phyloP scores from a whole-genome alignment of 2,797 vertebrate genomes.

The Heterohyrax brucei region DNA sequence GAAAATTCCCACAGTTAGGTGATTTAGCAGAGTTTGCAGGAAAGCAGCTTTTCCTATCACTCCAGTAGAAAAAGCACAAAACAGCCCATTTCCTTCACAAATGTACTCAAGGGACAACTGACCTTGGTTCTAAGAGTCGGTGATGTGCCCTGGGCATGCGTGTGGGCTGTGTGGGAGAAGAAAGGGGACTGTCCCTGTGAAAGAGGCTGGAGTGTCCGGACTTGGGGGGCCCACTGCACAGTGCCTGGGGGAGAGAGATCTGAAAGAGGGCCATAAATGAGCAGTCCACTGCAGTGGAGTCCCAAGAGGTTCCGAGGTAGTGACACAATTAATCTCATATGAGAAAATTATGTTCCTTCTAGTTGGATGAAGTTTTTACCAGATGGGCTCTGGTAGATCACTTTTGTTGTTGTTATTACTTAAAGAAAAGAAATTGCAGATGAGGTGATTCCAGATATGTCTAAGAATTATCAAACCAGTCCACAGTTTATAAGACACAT shows the following conservation, averaged over 20 bases:
- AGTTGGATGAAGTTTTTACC: neutral
- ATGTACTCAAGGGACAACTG: neutral
- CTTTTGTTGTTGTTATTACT: slow-evolving; percentile 46
- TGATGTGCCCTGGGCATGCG: neutral
- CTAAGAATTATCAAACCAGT: neutral
- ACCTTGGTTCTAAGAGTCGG: neutral
- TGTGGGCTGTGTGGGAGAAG: neutral
- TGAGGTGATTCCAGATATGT: neutral
- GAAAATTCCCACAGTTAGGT: slow-evolving; percentile 55
- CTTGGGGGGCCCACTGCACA: neutral
- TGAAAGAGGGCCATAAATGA: neutral
- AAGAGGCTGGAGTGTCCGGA: neutral
- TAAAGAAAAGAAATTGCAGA: slow-evolving; percentile 25
- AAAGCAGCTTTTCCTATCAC: slow-evolving; percentile 25
- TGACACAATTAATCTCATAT: neutral
- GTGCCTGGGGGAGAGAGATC: neutral
- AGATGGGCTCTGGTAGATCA: neutral
- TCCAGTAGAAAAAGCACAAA: slow-evolving; percentile 18
- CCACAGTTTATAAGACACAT: neutral
- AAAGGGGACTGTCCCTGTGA: neutral
- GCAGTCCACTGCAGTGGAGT: neutral
- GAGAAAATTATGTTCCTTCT: neutral
- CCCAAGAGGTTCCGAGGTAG: neutral
- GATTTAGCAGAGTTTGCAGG: slow-evolving; percentile 41
- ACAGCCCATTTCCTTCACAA: slow-evolving; percentile 11